These are phyloP conservation scores for Vulpes ferrilata DNA, from an alignment of 2,113 vertebrate species.

Conservation along the genomic window DNA sequence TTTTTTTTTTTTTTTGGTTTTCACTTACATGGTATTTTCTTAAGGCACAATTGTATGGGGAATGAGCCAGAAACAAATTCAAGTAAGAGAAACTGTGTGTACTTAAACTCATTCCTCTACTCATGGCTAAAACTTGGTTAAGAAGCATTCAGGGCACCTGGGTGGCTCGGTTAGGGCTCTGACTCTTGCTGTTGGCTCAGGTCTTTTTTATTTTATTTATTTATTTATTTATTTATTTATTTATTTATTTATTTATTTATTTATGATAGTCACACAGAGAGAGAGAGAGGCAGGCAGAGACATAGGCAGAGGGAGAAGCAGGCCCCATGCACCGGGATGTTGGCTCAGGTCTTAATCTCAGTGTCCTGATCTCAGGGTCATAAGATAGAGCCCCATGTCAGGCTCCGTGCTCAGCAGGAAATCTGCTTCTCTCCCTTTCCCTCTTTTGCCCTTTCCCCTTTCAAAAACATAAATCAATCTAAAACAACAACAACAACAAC, in stretches of 20 bases:
- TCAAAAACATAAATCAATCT: background rate
- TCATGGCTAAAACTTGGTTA: background rate
- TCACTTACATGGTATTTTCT: background rate
- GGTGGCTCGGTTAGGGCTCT: background rate
- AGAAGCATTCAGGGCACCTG: background rate
- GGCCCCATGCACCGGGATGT: background rate
- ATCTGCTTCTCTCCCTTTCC: background rate
- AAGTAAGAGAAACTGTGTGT: background rate
- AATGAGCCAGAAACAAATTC: background rate
- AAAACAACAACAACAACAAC: background rate
- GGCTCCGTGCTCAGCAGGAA: background rate
- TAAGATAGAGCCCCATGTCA: background rate
- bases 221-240: too few relatives aligned
- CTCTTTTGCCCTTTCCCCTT: background rate
- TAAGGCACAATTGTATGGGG: background rate
- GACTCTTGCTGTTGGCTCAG: background rate
- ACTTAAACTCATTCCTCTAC: background rate
- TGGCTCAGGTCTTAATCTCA: background rate
- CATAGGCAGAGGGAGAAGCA: too few relatives aligned
- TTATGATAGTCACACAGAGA: too few relatives aligned
- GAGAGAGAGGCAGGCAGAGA: too few relatives aligned
- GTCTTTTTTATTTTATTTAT: background rate
- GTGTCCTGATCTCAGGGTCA: background rate
- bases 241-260: too few relatives aligned
- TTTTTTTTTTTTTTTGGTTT: background rate